Evolutionary conservation across 2,797 vertebrate genomes (phyloP).

Genomic region (Typhlichthys eigenmanni): DNA sequence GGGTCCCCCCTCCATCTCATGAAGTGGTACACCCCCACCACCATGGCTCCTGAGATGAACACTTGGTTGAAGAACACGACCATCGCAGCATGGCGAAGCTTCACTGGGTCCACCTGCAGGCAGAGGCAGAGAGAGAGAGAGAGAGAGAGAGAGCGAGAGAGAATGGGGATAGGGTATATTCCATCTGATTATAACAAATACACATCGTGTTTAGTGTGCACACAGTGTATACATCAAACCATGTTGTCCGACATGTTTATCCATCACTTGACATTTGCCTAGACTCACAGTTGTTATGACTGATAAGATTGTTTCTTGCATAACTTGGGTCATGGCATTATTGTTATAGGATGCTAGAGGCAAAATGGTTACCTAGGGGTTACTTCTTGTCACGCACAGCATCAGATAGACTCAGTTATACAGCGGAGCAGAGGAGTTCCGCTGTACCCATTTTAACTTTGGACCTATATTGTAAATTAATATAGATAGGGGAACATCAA

Average conservation of each 20-base stretch:
- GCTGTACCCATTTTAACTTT: too few species aligned
- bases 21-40: conserved; percentile 70
- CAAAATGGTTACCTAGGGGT: neutral
- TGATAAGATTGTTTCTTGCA: neutral
- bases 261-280: neutral
- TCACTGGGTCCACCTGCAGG: conserved; percentile 82
- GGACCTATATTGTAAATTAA: too few species aligned
- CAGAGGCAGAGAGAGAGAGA: neutral
- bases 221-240: too few species aligned
- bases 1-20: conserved; percentile 77
- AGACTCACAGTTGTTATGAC: conserved; percentile 8
- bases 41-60: conserved; percentile 80
- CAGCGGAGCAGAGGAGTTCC: too few species aligned
- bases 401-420: neutral
- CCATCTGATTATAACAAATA: too few species aligned
- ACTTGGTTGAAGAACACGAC: conserved; percentile 78
- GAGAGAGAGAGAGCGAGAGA: too few species aligned
- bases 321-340: neutral
- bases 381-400: neutral
- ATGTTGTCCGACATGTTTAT: neutral
- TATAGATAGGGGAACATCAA: too few species aligned
- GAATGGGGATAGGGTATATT: too few species aligned
- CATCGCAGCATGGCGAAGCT: conserved; percentile 72
- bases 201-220: too few species aligned
- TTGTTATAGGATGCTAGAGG: neutral